Evolutionary conservation across 2,113 vertebrate genomes (phyloP), one percentile per base, ranked within the genome.

Genomic region (Charadrius vociferus): DNA sequence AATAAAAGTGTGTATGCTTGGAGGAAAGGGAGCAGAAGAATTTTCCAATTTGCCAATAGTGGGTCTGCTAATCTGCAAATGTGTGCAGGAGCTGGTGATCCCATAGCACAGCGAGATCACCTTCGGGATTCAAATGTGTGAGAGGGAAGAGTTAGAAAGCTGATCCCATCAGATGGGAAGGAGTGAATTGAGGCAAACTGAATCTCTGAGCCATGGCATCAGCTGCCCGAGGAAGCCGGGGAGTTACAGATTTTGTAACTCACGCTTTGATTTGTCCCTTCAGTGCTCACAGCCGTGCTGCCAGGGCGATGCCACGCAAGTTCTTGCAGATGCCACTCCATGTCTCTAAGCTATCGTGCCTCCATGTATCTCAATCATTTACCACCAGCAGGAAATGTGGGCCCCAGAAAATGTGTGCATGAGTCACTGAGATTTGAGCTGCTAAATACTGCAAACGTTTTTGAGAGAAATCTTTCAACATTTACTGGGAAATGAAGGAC

Each of bases 291-390:
- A 12, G 43, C 36, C 0, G 0, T 4, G 36, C 41, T 74, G 61
- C 67, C 26, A 3, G 45, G 29, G 68, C 1, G 2, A 12, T 78
- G 58, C 68, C 68, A 13, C 2, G 0, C 0, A 0, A 3, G n/a
- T 16, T 49, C 45, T 17, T 14, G 55, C 55, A 29, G 66, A 6
- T 66, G 32, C 52, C 21, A 0, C 9, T 37, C 2, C 1, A 0
- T 9, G 7, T 41, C 29, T 53, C 68, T 34, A 8, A 22, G 79
- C 62, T 37, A 1, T 12, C 4, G 4, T 61, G 71, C 36, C 49
- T 70, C 82, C 45, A 12, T 11, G 0, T 32, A 32, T 13, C 63
- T 29, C 50, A 73, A n/a, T 49, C 8, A 2, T 19, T 52, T 43
- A 5, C 45, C 39, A 24, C 41, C 62, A 15, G 10, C 22, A 3